Percentiles rank a stretch among this genome's conserved stretches.
Evolutionary conservation across 2,888 invertebrate genomes (phyloP).

Genomic region (Lampropteryx suffumata): DNA sequence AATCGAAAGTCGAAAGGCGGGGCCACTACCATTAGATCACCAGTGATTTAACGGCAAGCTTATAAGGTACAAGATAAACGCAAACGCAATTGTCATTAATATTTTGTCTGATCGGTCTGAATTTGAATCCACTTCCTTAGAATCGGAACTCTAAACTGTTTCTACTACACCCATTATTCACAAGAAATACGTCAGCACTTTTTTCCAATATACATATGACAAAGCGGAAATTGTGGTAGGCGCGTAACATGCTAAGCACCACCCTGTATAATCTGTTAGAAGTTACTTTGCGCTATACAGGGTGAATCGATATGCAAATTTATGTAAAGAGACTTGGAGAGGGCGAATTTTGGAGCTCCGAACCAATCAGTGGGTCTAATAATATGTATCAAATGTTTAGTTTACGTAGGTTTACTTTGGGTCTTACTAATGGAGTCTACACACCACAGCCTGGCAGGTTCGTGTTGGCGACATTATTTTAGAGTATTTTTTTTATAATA

Average conservation of each 20-base stretch:
- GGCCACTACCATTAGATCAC: too few species aligned
- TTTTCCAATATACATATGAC: slow-evolving; percentile 21
- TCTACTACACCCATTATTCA: too few species aligned
- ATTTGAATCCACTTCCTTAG: too few species aligned
- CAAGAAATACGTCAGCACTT: slow-evolving; percentile 12
- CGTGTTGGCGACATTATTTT: too few species aligned
- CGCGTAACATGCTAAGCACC: slow-evolving; percentile 22
- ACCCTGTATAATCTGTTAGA: slow-evolving; percentile 37
- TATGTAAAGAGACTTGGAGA: slow-evolving; percentile 71
- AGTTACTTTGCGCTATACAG: slow-evolving; percentile 40
- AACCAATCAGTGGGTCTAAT: slow-evolving; percentile 66
- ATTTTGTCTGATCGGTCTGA: too few species aligned
- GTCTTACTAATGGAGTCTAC: slow-evolving; percentile 41
- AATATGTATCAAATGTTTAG: slow-evolving; percentile 72
- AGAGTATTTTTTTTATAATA: too few species aligned
- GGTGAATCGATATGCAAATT: slow-evolving; percentile 75
- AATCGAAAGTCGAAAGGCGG: too few species aligned
- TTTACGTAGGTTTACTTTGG: slow-evolving; percentile 52
- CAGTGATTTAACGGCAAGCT: too few species aligned
- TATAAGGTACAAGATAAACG: too few species aligned
- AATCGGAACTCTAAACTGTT: too few species aligned
- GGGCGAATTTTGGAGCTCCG: slow-evolving; percentile 61
- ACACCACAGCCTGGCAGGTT: too few species aligned
- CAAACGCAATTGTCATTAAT: too few species aligned
- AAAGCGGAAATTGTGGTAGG: slow-evolving; percentile 21